Conservation (phyloP, 2,888 invertebrate genomes). For the Laspeyria flexula region DNA sequence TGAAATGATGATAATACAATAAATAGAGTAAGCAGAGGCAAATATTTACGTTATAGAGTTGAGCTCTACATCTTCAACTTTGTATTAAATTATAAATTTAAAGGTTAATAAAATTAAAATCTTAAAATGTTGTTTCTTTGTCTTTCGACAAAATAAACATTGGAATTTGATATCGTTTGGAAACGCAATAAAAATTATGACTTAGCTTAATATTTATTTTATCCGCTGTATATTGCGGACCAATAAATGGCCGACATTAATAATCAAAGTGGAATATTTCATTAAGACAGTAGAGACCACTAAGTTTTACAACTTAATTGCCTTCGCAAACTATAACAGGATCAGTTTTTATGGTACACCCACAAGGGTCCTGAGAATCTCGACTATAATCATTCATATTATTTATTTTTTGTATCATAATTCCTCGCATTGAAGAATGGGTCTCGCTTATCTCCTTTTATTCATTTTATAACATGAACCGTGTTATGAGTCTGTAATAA, state of each 20-base stretch:
- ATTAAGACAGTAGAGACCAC: slow-evolving; percentile 75
- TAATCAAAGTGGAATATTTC: slow-evolving; percentile 78
- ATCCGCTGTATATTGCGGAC: slow-evolving; percentile 61
- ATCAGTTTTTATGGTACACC: slow-evolving; percentile 75
- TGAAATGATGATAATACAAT: too few species aligned
- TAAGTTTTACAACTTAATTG: slow-evolving; percentile 83
- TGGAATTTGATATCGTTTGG: slow-evolving; percentile 19
- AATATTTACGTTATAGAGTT: too few species aligned
- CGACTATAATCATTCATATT: slow-evolving; percentile 52
- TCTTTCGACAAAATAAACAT: slow-evolving; percentile 5
- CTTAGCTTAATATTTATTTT: slow-evolving; percentile 62
- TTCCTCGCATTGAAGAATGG: slow-evolving; percentile 66
- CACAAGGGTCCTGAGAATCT: slow-evolving; percentile 65
- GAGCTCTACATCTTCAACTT: too few species aligned
- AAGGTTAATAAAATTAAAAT: not conserved
- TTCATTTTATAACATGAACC: slow-evolving; percentile 40
- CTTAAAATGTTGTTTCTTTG: not conserved
- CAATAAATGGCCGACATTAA: slow-evolving; percentile 74
- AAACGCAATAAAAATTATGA: slow-evolving; percentile 36
- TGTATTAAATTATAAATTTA: not conserved
- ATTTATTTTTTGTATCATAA: slow-evolving; percentile 71
- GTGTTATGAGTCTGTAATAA: slow-evolving; percentile 43
- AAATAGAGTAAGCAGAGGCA: too few species aligned
- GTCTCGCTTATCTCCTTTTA: slow-evolving; percentile 55
- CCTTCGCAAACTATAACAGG: slow-evolving; percentile 81